A percentile compares a stretch with the other conserved stretches of the same genome.
phyloP scores from a whole-genome alignment of 2,113 vertebrate genomes.

The Colossoma macropomum region DNA sequence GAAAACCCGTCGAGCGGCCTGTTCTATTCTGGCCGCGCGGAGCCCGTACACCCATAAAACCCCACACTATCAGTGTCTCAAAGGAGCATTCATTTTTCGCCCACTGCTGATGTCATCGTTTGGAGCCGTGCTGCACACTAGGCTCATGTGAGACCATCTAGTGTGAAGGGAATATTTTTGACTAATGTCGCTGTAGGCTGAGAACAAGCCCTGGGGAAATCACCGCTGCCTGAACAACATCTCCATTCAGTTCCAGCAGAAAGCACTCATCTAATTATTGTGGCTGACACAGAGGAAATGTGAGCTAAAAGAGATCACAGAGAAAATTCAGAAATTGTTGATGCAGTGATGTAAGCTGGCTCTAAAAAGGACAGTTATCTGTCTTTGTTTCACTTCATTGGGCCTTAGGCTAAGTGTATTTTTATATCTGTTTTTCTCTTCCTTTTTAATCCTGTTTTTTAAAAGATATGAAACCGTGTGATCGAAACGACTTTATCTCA shows the following conservation, averaged over 20 bases:
- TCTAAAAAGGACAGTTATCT: background rate
- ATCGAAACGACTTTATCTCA: background rate
- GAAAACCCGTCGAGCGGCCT: slow-evolving; percentile 32
- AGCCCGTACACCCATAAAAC: slow-evolving; percentile 52
- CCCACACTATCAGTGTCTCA: slow-evolving; percentile 57
- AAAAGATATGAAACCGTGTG: background rate
- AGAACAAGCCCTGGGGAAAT: slow-evolving; percentile 62
- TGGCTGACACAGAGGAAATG: slow-evolving; percentile 60
- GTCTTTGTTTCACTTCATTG: background rate
- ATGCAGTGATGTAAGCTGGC: slow-evolving; percentile 18
- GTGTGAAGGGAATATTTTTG: slow-evolving; percentile 64
- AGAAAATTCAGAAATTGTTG: slow-evolving; percentile 62
- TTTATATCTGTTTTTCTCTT: background rate
- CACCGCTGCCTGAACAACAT: slow-evolving; percentile 63
- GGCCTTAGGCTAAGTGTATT: background rate
- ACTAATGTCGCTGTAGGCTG: slow-evolving; percentile 53
- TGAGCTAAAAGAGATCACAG: slow-evolving; percentile 55
- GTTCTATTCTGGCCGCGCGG: slow-evolving; percentile 47
- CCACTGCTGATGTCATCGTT: slow-evolving; percentile 70
- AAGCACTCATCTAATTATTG: slow-evolving; percentile 70
- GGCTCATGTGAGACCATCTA: slow-evolving; percentile 56
- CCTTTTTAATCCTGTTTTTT: background rate
- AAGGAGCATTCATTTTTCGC: slow-evolving; percentile 61
- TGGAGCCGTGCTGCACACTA: slow-evolving; percentile 54
- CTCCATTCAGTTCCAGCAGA: slow-evolving; percentile 61